Base-by-base conservation (phyloP, 2,888 invertebrate genomes). In the Leptinotarsa haldemani region DNA sequence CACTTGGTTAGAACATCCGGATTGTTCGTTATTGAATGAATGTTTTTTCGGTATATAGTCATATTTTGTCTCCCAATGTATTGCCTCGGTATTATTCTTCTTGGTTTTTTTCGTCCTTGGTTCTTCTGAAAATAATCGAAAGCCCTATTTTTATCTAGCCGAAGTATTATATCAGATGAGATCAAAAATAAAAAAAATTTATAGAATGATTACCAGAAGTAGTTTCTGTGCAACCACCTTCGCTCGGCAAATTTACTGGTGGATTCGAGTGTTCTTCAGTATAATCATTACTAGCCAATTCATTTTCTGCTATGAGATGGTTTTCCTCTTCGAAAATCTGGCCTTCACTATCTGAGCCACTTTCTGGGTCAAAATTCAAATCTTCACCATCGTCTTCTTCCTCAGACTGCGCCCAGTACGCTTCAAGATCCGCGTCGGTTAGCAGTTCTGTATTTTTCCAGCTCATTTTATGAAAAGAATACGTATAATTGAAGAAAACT, bases 231-330 rank as follows among this genome's bases (percentile, higher is more conserved):
- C 13, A 64, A 64, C 4, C 64, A 16, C 64, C 16, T 64, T 47
- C 40, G 16, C 30, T 18, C n/a, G 52, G 52, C 64, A 64, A 63
- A 63, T 63, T 63, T 63, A 63, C 22, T 63, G 18, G 63, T 63
- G 64, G 20, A 40, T 64, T 64, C 40, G 64, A 64, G 64, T 64
- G 7, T 25, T 64, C 16, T 64, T 64, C 64, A 40, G 30, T 64
- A 64, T 22, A 5, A 30, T 40, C 30, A 40, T 64, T 16, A 64
- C 64, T 64, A 64, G 13, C 64, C 16, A 64, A 64, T 64, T 40
- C 22, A 64, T 64, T 64, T 64, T 64, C 64, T 64, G 64, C 40
- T 64, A 64, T 64, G 64, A 64, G 64, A 64, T 64, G 40, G 40
- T 64, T 30, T 64, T 64, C 64, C 64, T 64, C 16, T 64, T 64